Conservation (phyloP, 2,888 invertebrate species). For the Chouioia cunea region DNA sequence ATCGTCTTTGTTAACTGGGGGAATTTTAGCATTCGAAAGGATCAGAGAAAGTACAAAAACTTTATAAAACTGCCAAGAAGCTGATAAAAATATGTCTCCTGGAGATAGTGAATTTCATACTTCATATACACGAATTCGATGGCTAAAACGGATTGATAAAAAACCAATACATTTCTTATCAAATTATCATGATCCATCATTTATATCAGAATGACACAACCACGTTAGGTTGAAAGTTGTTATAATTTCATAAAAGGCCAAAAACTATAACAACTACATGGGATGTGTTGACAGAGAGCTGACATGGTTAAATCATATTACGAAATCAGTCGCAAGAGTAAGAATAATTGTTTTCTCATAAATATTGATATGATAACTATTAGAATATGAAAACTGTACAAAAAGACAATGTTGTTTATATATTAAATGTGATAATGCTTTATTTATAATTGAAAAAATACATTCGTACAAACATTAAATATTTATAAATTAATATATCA, state of each 20-base stretch:
- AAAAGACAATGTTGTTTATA: too few relatives aligned
- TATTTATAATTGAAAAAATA: too few relatives aligned
- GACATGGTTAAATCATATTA: conserved; percentile 54
- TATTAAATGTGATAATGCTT: too few relatives aligned
- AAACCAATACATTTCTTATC: conserved; percentile 52
- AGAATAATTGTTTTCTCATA: too few relatives aligned
- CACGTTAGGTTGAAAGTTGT: conserved; percentile 50
- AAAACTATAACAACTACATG: conserved; percentile 56
- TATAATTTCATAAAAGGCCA: conserved; percentile 51
- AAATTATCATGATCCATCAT: conserved; percentile 50
- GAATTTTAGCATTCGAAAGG: conserved; percentile 57
- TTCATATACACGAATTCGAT: conserved; percentile 53
- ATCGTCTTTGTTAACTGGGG: too few relatives aligned
- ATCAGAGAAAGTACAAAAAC: conserved; percentile 53
- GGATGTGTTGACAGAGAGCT: conserved; percentile 57
- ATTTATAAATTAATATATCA: too few relatives aligned
- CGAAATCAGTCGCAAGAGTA: conserved; percentile 54
- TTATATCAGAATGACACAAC: conserved; percentile 51
- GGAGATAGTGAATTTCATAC: conserved; percentile 52
- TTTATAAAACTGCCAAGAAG: conserved; percentile 53
- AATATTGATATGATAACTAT: too few relatives aligned
- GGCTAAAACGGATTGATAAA: conserved; percentile 57
- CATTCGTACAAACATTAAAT: too few relatives aligned
- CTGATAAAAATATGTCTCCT: conserved; percentile 52
- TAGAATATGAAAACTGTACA: too few relatives aligned